These are phyloP conservation scores for Brachyhypopomus occidentalis DNA, from an alignment of 2,113 vertebrate genomes.

Conservation along the genomic window DNA sequence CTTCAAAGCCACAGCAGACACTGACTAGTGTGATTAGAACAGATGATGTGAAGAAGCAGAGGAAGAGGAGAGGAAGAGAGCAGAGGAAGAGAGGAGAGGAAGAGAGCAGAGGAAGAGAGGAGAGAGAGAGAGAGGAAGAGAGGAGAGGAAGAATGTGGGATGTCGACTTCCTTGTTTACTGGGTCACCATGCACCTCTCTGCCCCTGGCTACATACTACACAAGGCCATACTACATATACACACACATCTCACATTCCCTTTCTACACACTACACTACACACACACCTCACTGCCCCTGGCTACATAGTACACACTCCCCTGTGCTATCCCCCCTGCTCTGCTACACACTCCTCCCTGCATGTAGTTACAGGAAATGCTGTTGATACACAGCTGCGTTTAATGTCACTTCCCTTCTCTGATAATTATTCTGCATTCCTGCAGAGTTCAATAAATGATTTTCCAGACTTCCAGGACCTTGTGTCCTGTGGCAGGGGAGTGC, in stretches of 20 bases:
- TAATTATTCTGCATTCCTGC: constrained; percentile 25
- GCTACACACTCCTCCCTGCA: neutral
- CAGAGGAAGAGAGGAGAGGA: constrained; percentile 47
- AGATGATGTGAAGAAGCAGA: constrained; percentile 19
- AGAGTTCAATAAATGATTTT: neutral
- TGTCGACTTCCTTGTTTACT: constrained; percentile 44
- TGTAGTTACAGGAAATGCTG: constrained; percentile 27
- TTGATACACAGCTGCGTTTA: constrained; percentile 16
- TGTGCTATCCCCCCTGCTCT: no score
- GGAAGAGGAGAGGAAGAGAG: constrained; percentile 44
- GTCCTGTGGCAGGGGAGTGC: constrained; percentile 9
- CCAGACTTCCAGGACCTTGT: constrained; percentile 33
- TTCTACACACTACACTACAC: no score
- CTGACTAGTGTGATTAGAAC: neutral
- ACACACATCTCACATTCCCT: no score
- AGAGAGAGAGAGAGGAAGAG: no score
- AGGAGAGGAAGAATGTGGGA: constrained; percentile 49
- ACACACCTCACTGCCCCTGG: no score
- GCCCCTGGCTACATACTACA: no score
- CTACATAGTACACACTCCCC: no score
- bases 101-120: constrained; percentile 24
- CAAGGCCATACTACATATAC: no score
- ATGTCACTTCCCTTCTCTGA: constrained; percentile 14
- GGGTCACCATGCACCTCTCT: no score
- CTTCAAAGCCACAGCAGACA: neutral